A percentile compares a stretch with the other conserved stretches of the same genome.
Conservation (phyloP, 2,113 vertebrate species). For the Perca schrenkii region DNA sequence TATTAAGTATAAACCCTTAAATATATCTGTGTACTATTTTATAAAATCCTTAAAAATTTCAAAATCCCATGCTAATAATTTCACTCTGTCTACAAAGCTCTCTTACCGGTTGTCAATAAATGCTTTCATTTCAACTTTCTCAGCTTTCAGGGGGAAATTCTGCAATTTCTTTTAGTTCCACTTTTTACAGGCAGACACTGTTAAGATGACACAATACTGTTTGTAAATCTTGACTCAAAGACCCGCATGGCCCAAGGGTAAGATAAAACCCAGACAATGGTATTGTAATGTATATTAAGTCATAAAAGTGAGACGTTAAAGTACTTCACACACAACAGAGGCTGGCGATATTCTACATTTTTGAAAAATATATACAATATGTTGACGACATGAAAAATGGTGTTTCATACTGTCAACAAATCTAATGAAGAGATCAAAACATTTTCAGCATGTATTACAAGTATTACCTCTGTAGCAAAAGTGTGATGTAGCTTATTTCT, state of each 20-base stretch:
- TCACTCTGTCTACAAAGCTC: not conserved
- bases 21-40: not conserved
- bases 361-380: too few species aligned
- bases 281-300: not conserved
- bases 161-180: slow-evolving; percentile 13
- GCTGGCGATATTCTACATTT: not conserved
- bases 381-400: too few species aligned
- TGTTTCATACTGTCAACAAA: not conserved
- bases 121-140: not conserved
- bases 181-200: slow-evolving; percentile 14
- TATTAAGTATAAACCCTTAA: not conserved
- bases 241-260: not conserved
- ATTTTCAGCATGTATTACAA: not conserved
- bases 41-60: not conserved
- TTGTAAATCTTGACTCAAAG: not conserved
- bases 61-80: not conserved
- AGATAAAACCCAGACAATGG: not conserved
- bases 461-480: not conserved
- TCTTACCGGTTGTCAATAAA: not conserved
- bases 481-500: not conserved
- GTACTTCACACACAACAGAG: not conserved
- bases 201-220: slow-evolving; percentile 28
- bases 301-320: slow-evolving; percentile 9
- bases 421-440: not conserved
- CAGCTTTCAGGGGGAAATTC: slow-evolving; percentile 7